phyloP scores from a whole-genome alignment of 2,113 vertebrate genomes.

The Pollimyrus isidori region DNA sequence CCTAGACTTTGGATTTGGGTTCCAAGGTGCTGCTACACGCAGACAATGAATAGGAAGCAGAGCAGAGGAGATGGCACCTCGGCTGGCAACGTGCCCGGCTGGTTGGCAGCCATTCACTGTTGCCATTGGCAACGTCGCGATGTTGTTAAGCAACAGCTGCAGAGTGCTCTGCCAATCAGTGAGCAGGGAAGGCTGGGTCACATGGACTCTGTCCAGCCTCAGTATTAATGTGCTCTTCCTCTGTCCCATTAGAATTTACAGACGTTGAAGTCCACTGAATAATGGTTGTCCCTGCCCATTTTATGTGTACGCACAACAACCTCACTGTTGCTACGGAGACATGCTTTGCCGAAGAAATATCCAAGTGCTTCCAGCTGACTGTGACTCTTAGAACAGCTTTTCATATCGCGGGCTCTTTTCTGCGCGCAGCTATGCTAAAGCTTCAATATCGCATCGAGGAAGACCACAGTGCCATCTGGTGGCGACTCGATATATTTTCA shows the following conservation, averaged over 20 bases:
- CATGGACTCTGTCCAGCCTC: background rate
- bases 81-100: background rate
- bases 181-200: background rate
- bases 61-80: background rate
- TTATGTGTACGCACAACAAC: background rate
- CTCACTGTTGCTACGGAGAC: background rate
- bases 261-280: background rate
- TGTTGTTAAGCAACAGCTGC: slow-evolving; percentile 11
- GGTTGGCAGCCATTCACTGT: background rate
- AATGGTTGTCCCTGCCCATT: background rate
- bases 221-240: background rate
- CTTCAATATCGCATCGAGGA: background rate
- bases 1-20: background rate
- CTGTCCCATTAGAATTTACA: background rate
- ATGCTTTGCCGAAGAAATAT: background rate
- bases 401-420: background rate
- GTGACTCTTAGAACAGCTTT: background rate
- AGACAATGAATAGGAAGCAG: background rate
- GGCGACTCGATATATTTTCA: background rate
- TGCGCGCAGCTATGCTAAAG: background rate
- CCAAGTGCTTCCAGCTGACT: background rate
- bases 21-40: background rate
- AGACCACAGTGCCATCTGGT: background rate
- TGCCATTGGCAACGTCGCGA: background rate
- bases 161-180: background rate